Evolutionary conservation across 1,140 invertebrate genomes (phyloP).

Genomic region (Drosophila chauvacae): DNA sequence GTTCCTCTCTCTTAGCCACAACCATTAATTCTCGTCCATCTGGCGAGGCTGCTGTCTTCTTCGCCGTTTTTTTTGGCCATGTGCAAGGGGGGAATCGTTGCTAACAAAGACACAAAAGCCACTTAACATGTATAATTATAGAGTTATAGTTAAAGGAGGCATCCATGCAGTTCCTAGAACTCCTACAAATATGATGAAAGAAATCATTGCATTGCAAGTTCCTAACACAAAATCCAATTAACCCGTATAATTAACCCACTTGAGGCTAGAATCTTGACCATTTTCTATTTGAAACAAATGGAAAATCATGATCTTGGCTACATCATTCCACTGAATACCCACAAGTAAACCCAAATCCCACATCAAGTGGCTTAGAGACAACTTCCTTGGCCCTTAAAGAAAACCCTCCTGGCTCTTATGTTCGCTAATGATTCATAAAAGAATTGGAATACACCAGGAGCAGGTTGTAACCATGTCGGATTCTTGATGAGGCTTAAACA

Average conservation of each 20-base stretch:
- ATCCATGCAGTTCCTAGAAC: no score
- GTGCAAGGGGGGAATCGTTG: neutral
- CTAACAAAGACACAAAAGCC: neutral
- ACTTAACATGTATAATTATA: neutral
- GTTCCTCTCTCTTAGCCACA: neutral
- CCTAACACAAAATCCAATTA: neutral
- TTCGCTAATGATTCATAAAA: neutral
- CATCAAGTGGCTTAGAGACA: no score
- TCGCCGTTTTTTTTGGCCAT: constrained; percentile 1
- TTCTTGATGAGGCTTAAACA: constrained; percentile 4
- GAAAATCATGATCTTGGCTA: neutral
- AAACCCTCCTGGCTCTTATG: neutral
- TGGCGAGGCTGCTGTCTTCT: constrained; percentile 1
- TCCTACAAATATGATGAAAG: no score
- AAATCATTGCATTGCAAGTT: no score
- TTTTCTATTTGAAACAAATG: neutral
- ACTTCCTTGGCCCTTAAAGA: neutral
- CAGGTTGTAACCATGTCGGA: neutral
- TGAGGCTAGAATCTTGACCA: neutral
- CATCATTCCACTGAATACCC: neutral
- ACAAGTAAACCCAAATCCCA: neutral
- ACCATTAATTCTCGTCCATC: constrained; percentile 19
- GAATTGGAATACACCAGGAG: neutral
- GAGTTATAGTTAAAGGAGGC: no score
- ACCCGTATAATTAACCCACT: neutral